phyloP scores from a whole-genome alignment of 2,888 invertebrate species.

The Zeuzera pyrina region DNA sequence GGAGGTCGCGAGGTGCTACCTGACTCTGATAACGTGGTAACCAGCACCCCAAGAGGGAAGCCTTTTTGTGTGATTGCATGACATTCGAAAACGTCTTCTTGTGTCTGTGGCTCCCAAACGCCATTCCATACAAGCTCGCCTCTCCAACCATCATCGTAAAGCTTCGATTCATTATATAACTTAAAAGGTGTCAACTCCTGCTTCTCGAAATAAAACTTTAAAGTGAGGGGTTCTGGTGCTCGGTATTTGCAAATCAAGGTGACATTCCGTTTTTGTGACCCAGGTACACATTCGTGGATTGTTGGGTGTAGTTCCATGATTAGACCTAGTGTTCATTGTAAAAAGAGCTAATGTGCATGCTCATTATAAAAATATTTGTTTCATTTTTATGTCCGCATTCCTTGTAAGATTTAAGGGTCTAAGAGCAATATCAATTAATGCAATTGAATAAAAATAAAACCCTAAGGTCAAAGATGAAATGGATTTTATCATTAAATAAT shows the following conservation, averaged over 20 bases:
- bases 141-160: constrained; percentile 45
- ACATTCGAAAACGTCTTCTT: constrained; percentile 44
- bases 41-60: constrained; percentile 46
- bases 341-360: not conserved
- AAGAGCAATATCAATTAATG: no score
- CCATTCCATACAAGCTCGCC: constrained; percentile 40
- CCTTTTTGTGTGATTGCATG: constrained; percentile 46
- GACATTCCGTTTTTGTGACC: constrained; percentile 28
- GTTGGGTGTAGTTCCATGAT: constrained; percentile 60
- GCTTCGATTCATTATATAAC: constrained; percentile 33
- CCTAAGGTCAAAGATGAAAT: no score
- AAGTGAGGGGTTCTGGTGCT: constrained; percentile 51
- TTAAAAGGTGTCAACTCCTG: constrained; percentile 31
- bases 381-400: no score
- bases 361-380: no score
- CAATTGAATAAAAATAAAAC: no score
- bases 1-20: constrained; percentile 3
- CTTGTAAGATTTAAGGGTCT: no score
- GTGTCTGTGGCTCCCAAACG: constrained; percentile 38
- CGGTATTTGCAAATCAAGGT: constrained; percentile 54
- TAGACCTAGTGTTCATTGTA: constrained; percentile 36
- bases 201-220: constrained; percentile 47
- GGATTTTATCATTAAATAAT: no score
- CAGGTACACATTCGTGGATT: constrained; percentile 25
- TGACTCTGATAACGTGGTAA: constrained; percentile 43